A percentile compares a stretch with the other conserved stretches of the same genome.
Conservation (phyloP, 2,888 invertebrate genomes). For the Rhogogaster chlorosoma region DNA sequence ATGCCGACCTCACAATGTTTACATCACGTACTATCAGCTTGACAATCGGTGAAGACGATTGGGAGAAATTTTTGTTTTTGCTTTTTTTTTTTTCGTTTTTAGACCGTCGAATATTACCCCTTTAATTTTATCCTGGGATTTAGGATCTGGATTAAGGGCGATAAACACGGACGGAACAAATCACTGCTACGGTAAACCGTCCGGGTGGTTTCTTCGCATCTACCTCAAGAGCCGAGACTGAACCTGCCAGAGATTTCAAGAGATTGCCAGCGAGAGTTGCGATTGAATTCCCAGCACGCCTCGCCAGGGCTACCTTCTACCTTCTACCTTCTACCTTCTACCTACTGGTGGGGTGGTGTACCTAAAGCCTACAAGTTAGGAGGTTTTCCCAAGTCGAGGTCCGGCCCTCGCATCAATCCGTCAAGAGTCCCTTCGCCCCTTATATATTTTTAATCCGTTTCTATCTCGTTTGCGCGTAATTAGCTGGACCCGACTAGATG, state of each 20-base stretch:
- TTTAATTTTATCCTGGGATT: background rate
- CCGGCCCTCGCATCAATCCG: slow-evolving; percentile 38
- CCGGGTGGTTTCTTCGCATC: slow-evolving; percentile 7
- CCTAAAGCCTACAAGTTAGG: slow-evolving; percentile 1
- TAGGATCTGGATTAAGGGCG: background rate
- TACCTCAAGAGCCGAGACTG: slow-evolving; percentile 7
- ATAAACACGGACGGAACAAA: background rate
- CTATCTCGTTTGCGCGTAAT: slow-evolving; percentile 52
- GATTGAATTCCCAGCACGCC: slow-evolving; percentile 48
- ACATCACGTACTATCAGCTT: background rate
- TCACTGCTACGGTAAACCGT: background rate
- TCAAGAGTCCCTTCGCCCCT: slow-evolving; percentile 51
- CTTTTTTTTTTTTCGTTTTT: background rate
- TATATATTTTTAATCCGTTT: slow-evolving; percentile 53
- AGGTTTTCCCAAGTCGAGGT: background rate
- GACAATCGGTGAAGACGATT: background rate
- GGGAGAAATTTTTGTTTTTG: background rate
- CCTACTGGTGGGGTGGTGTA: background rate
- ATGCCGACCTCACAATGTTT: background rate
- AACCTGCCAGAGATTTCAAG: slow-evolving; percentile 43
- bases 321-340: background rate
- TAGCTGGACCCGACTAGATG: slow-evolving; percentile 17
- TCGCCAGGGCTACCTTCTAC: background rate
- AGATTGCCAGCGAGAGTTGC: slow-evolving; percentile 43
- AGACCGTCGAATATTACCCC: background rate